Base-by-base conservation (phyloP, 2,888 invertebrate species). In the Trichogramma evanescens region DNA sequence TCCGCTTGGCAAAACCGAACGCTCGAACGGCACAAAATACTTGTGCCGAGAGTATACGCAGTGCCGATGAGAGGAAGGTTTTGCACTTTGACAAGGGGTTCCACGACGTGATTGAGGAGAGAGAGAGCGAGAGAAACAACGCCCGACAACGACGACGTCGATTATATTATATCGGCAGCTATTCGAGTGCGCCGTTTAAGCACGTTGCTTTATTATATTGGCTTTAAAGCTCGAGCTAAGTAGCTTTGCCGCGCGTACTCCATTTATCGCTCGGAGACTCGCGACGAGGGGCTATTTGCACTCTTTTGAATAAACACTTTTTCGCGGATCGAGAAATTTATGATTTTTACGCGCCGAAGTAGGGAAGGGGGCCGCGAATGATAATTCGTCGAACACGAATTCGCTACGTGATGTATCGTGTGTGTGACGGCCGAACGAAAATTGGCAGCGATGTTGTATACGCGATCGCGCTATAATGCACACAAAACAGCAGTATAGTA, bases 1-100 rank as follows among this genome's bases (percentile, higher is more conserved):
- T 72, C 71, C 69, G 65, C 65, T 67, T 64, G 67, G 69, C 66
- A 10, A 46, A 46, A 46, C 46, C 46, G 10, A 46, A 46, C 10
- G 46, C 46, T 46, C 45, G 45, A 26, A 26, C 45, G 7, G 45
- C 45, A n/a, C 26, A 48, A 13, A 10, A 26, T 4, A 10, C 48
- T 10, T 13, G 10, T 9, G 26, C 10, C n/a, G 46, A 46, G 10
- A 10, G 10, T 13, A 26, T 5, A 26, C 48, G 10, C 10, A 26
- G 26, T 6, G 26, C 6, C 48, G 48, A 48, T 48, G 10, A 10
- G 10, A 10, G 48, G 48, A 10, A 13, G 48, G 48, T 48, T 13
- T 48, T 13, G 45, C 6, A 13, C 10, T 13, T 48, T 7, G 48
- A 48, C n/a, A 9, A 46, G 46, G 46, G 46, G 9, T 6, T 9